A percentile compares a stretch with the other conserved stretches of the same genome.
Evolutionary conservation across 2,888 invertebrate genomes (phyloP).

Genomic region (Tetramorium bicarinatum): DNA sequence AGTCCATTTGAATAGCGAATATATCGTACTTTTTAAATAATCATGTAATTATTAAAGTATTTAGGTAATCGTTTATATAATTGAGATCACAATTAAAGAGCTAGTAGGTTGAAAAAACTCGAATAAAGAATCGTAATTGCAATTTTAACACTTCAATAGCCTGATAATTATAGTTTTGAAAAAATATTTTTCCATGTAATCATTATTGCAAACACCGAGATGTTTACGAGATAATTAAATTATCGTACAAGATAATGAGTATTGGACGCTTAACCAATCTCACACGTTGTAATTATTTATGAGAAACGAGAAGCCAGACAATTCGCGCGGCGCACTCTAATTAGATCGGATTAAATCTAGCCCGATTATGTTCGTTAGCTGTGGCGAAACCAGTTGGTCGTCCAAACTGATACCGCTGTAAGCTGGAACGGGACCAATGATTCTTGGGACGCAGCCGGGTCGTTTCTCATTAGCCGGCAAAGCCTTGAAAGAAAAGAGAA

Average conservation of each 20-base stretch:
- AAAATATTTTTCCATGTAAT: background rate
- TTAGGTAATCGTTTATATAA: constrained; percentile 1
- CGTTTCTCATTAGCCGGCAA: constrained; percentile 69
- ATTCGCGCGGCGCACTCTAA: constrained; percentile 13
- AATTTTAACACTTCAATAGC: background rate
- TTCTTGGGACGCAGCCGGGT: constrained; percentile 43
- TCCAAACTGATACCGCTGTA: constrained; percentile 28
- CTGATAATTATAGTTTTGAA: background rate
- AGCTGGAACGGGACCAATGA: constrained; percentile 22
- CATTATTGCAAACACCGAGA: background rate
- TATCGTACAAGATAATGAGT: background rate
- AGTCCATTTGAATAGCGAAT: background rate
- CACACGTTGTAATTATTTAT: constrained; percentile 22
- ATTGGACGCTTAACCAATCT: background rate
- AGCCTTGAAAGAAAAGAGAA: constrained; percentile 58
- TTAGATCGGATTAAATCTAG: constrained; percentile 30
- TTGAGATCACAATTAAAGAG: background rate
- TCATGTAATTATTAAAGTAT: background rate
- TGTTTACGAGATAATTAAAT: background rate
- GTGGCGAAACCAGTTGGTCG: background rate
- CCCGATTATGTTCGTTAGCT: constrained; percentile 24
- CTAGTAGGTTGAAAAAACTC: background rate
- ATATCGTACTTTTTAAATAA: background rate
- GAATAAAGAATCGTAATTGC: background rate
- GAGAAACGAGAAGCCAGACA: constrained; percentile 7